Base-by-base conservation (phyloP, 2,113 vertebrate species). In the Stegastes partitus region DNA sequence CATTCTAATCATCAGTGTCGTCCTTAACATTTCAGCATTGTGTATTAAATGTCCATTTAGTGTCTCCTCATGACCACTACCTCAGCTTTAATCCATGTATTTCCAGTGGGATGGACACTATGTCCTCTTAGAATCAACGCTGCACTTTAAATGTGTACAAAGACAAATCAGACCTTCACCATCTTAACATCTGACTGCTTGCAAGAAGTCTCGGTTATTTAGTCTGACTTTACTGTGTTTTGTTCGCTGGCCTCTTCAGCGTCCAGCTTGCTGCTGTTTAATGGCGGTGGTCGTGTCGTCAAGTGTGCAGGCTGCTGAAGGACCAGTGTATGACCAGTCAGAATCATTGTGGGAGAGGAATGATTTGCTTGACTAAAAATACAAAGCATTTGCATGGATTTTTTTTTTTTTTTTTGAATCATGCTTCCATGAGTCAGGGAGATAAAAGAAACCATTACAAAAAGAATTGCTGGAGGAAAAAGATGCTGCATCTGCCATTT, bases 321-420 rank as follows among this genome's bases (percentile, higher is more conserved):
- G 64, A 77, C 57, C 44, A 56, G 42, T 26, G 14, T 74, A 50
- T 26, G 58, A 57, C 10, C 0, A 10, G 37, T 45, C 19, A 28
- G 11, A 45, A 8, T 7, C 4, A 22, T 18, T 68, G 53, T 15
- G 21, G 5, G 4, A 58, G 25, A 25, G 5, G 4, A 58, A 21
- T 37, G 12, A 51, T 73, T 61, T 39, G 39, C 57, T 71, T 18
- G 56, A 42, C 25, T 45, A 5, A 65, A 61, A 34, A 69, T 12
- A 2, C 19, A 21, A 70, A 44, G n/a, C 16, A 0, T 62, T 37
- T 59, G 19, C 22, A 9, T 39, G 5, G 9, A 15, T 14, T 42
- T 42, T 42, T 34, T 34, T 34, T 34, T 34, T 65, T 51, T 11
- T 64, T 22, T 51, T 18, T 49, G 0, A 71, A 21, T 53, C 19